These are phyloP conservation scores for Elmis aenea DNA, from an alignment of 2,888 invertebrate species.

Conservation along the genomic window DNA sequence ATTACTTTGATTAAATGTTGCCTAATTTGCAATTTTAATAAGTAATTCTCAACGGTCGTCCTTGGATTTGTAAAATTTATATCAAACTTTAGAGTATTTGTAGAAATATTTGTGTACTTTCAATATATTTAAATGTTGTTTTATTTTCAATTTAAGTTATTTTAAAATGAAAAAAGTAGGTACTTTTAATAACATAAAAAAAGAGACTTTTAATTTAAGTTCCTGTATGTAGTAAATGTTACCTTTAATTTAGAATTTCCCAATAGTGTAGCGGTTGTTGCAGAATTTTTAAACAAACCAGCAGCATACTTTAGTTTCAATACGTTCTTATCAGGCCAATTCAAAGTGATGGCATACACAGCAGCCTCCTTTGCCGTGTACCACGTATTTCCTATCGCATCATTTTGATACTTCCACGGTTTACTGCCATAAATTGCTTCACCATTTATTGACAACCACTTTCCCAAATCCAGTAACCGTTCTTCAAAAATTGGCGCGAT, in stretches of 20 bases:
- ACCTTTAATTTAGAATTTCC: no score
- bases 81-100: no score
- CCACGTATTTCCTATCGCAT: conserved; percentile 70
- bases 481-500: conserved; percentile 85
- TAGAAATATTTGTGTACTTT: no score
- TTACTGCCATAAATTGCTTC: conserved; percentile 76
- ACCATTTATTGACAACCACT: conserved; percentile 78
- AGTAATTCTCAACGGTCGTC: no score
- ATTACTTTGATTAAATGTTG: no score
- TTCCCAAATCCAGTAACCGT: conserved; percentile 69
- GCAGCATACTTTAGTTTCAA: conserved; percentile 50
- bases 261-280: conserved; percentile 47
- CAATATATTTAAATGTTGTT: no score
- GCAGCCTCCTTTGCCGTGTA: conserved; percentile 53
- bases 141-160: no score
- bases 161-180: not conserved
- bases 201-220: not conserved
- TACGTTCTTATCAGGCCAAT: conserved; percentile 60
- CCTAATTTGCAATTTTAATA: no score
- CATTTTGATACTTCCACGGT: conserved; percentile 81
- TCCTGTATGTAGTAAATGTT: no score
- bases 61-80: no score
- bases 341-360: conserved; percentile 63
- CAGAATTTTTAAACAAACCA: conserved; percentile 23
- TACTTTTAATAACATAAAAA: not conserved